A percentile compares a stretch with the other conserved stretches of the same genome.
Evolutionary conservation across 2,113 vertebrate genomes (phyloP).

Genomic region (Daboia siamensis): DNA sequence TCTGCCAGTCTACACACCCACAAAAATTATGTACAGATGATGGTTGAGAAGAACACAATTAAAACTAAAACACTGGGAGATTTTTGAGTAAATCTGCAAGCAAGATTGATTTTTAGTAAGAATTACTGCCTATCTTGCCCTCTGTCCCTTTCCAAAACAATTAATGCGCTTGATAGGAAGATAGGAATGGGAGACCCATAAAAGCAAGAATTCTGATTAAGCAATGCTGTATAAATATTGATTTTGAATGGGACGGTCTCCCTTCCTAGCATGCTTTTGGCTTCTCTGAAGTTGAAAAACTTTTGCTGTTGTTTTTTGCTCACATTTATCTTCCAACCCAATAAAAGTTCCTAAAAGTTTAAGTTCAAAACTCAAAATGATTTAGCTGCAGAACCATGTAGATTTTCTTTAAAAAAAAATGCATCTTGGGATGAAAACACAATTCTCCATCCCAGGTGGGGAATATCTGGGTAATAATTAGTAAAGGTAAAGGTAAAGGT

Average conservation of each 20-base stretch:
- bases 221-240: neutral
- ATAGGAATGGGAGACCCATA: neutral
- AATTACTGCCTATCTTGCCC: neutral
- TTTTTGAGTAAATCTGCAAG: neutral
- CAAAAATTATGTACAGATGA: neutral
- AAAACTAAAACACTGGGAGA: neutral
- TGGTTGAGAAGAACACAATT: neutral
- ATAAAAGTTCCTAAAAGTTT: neutral
- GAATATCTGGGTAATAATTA: neutral
- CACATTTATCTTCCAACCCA: neutral
- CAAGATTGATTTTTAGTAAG: neutral
- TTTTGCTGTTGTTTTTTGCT: neutral
- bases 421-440: neutral
- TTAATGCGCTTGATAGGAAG: neutral
- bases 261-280: neutral
- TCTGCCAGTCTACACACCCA: neutral
- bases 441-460: neutral
- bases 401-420: neutral
- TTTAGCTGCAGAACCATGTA: neutral
- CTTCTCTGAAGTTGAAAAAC: neutral
- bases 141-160: neutral
- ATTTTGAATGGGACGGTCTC: neutral
- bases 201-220: neutral
- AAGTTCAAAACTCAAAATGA: neutral
- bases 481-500: neutral